Evolutionary conservation across 2,113 vertebrate species (phyloP), one percentile per base, ranked within the genome.

Genomic region (Rhynchopsitta pachyrhyncha): DNA sequence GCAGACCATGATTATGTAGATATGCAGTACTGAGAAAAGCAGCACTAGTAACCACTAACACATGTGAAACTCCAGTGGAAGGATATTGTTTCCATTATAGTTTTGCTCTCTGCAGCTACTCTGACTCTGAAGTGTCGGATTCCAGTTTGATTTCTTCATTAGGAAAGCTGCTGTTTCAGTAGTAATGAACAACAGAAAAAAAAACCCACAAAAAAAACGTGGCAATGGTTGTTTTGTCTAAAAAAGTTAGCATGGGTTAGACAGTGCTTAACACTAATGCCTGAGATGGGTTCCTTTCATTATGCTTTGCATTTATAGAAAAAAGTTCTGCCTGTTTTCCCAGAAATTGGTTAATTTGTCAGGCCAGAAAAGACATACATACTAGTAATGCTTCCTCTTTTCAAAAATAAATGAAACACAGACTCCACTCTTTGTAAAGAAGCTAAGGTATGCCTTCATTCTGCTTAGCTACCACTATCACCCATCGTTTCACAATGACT

Each of bases 71-170:
- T 77, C 94, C 41, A 52, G 25, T 83, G 22, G 24, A 80, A 92
- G 82, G 68, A 82, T 76, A 81, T 87, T 97, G 95, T 93, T 97
- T 98, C 95, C 92, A 95, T 97, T 97, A 93, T 10, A 89, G 63
- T 86, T 95, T 94, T 96, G 96, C 96, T 94, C 94, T 97, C 87
- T 92, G 81, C 71, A 85, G 71, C 60, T 87, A n/a, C 71, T 82
- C 92, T 17, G 46, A 47, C 93, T 94, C 95, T 87, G 53, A 94
- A 93, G 89, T 92, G 94, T 94, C 53, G 9, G 88, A 94, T 90
- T 97, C 86, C 95, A 75, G 81, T 88, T 96, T 95, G 90, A 93
- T 89, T 97, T 96, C 82, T 95, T 95, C 95, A 92, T 95, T 96
- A 92, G 53, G 66, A 83, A 93, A 91, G 70, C 47, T 14, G 13